Percentiles rank a stretch among this genome's conserved stretches.
These are phyloP conservation scores for Anthoscopus minutus DNA, from an alignment of 2,113 vertebrate genomes.

Conservation along the genomic window DNA sequence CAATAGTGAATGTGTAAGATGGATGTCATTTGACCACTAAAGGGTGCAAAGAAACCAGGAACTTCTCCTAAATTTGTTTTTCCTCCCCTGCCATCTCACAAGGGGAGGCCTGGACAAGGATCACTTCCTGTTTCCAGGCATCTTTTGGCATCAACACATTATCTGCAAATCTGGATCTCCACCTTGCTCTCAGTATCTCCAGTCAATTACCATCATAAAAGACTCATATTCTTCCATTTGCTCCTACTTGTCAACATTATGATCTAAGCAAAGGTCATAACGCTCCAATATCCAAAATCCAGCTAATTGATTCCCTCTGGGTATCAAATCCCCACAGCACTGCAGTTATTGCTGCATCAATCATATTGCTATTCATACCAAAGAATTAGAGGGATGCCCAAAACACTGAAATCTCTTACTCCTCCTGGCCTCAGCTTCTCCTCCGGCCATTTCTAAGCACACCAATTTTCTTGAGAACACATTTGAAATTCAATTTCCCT, in stretches of 20 bases:
- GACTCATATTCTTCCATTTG: neutral
- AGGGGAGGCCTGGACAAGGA: neutral
- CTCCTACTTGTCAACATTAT: neutral
- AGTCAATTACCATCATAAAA: neutral
- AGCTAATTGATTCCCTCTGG: constrained; percentile 60
- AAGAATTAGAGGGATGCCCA: constrained; percentile 39
- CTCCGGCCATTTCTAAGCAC: constrained; percentile 12
- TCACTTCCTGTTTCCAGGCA: neutral
- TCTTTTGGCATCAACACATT: neutral
- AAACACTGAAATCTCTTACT: constrained; percentile 27
- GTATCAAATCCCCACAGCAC: constrained; percentile 38
- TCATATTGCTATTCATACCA: constrained; percentile 55
- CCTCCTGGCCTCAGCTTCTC: neutral
- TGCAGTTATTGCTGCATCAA: constrained; percentile 52
- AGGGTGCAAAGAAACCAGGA: neutral
- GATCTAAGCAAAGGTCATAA: constrained; percentile 49
- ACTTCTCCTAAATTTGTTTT: neutral
- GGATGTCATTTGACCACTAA: neutral
- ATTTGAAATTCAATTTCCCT: constrained; percentile 43
- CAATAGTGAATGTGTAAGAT: neutral
- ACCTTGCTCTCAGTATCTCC: neutral
- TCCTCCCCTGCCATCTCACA: neutral
- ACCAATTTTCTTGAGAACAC: constrained; percentile 42
- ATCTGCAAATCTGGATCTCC: neutral
- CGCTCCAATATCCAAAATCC: constrained; percentile 49